Evolutionary conservation across 2,888 invertebrate species (phyloP).

Genomic region (Aphodius granarius): DNA sequence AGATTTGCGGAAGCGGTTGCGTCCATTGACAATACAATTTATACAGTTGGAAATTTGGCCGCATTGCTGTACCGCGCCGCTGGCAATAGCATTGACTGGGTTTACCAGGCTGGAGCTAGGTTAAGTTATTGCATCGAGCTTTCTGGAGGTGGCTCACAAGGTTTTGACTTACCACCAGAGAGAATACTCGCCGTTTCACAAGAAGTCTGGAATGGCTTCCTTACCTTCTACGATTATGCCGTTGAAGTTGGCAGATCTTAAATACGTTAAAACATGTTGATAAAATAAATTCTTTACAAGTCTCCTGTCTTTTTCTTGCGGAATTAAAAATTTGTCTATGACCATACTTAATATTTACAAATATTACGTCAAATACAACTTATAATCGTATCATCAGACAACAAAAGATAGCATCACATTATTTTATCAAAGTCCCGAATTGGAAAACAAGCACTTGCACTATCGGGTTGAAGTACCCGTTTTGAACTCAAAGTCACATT

Average conservation of each 20-base stretch:
- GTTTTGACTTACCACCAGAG: conserved; percentile 61
- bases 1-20: conserved; percentile 54
- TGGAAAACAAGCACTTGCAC: not conserved
- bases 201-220: conserved; percentile 65
- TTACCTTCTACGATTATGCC: conserved; percentile 55
- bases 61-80: conserved; percentile 58
- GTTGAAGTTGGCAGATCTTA: conserved; percentile 1
- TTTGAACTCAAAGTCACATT: not conserved
- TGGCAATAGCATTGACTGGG: conserved; percentile 70
- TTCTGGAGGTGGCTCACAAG: conserved; percentile 58
- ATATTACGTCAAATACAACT: too few species aligned
- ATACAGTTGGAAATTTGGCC: conserved; percentile 56
- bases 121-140: conserved; percentile 67
- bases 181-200: conserved; percentile 59
- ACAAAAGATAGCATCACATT: not conserved
- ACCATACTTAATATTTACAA: too few species aligned
- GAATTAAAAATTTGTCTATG: too few species aligned
- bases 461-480: not conserved
- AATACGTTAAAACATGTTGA: not conserved
- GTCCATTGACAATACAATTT: conserved; percentile 48
- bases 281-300: not conserved
- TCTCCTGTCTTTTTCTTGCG: too few species aligned
- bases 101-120: conserved; percentile 58
- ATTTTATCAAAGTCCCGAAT: not conserved
- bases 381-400: too few species aligned